These are phyloP conservation scores for Theocolax elegans DNA, from an alignment of 1,140 invertebrate genomes.

Conservation along the genomic window DNA sequence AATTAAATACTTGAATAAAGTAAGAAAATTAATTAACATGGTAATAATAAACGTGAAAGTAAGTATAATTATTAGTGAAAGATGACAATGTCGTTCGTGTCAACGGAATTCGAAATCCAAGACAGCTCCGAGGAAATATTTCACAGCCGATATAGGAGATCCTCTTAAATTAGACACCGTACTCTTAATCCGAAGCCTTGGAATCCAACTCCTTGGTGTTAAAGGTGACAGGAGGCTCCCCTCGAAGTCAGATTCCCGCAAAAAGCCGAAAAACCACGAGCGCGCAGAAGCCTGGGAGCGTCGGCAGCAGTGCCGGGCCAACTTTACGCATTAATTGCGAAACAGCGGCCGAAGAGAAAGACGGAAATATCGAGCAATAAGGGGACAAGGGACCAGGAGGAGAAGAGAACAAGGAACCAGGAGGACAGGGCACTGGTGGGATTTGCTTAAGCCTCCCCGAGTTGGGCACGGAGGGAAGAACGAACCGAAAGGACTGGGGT, in stretches of 20 bases:
- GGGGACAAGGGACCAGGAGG: neutral
- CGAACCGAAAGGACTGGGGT: slow-evolving; percentile 27
- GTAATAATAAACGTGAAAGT: too few relatives aligned
- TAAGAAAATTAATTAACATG: too few relatives aligned
- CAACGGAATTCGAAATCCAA: too few relatives aligned
- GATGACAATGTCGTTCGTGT: too few relatives aligned
- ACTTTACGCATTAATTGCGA: slow-evolving; percentile 54
- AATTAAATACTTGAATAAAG: too few relatives aligned
- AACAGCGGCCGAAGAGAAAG: slow-evolving; percentile 46
- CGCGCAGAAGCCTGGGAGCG: neutral
- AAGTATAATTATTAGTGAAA: too few relatives aligned
- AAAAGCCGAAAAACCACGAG: neutral
- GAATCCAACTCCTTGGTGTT: neutral
- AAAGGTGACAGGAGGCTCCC: neutral
- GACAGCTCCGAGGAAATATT: too few relatives aligned
- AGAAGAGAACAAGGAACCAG: neutral
- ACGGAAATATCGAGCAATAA: neutral
- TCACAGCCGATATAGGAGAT: too few relatives aligned
- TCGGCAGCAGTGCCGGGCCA: slow-evolving; percentile 40
- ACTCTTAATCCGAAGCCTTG: neutral
- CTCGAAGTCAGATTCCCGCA: neutral
- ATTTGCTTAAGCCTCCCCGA: slow-evolving; percentile 50
- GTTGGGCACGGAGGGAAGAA: slow-evolving; percentile 42
- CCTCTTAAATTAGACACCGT: neutral
- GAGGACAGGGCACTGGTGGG: slow-evolving; percentile 46